Base-by-base conservation (phyloP, 35 echinoderm and acorn worm genomes). In the Heliocidaris erythrogramma region DNA sequence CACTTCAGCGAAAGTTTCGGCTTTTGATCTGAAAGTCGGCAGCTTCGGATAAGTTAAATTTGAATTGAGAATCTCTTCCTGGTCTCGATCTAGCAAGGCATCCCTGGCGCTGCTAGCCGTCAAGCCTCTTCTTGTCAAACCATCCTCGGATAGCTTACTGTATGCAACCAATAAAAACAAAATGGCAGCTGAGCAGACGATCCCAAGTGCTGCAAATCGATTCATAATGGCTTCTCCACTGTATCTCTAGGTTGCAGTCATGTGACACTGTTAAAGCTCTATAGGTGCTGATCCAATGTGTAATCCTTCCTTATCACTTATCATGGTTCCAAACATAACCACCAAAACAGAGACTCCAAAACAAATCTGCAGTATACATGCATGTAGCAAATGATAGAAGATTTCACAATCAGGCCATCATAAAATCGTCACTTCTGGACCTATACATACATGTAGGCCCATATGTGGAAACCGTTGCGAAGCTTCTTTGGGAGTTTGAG, bases 151-250 rank as follows among this genome's bases (percentile, higher is more conserved):
- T 2, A 92, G 91, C 91, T 92, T 92, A 5, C 48, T 48, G 91
- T 92, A 92, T 5, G 91, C 91, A 49, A 92, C 91, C 9, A 92
- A 10, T 48, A n/a, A 30, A 92, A 92, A 92, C 29, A 92, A 30
- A 48, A 92, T 59, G 47, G 91, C 91, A 1, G 91, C 91, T 13
- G 27, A 9, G 27, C 48, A 52, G 47, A 92, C 12, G 47, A 92
- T 48, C 29, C 91, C 91, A 30, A 92, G 59, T 9, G 91, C 91
- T 14, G 32, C 48, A 8, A 92, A 21, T 30, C 91, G 91, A 52
- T 92, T 92, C 91, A 92, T 89, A 24, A 6, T 92, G 47, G 24
- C 91, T 47, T 42, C 2, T 31, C 47, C 32, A 6, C 31, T 18
- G 12, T 47, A 21, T 78, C 27, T n/a, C 65, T 78, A 78, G 65